Evolutionary conservation across 1,140 invertebrate genomes (phyloP).

Genomic region (Eriosoma lanigerum): DNA sequence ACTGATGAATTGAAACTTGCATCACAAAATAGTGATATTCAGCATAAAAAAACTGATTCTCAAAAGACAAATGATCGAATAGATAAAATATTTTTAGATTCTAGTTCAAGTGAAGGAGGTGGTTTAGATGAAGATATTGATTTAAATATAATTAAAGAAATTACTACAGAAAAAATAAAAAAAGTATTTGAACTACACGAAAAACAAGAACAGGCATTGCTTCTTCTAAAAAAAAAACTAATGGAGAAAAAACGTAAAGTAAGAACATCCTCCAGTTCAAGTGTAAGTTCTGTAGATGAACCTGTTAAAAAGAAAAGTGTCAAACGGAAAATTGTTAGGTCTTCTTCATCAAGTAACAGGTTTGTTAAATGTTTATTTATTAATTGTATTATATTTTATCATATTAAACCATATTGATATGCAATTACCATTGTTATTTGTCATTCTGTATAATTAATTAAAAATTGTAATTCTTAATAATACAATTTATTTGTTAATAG

Average conservation of each 20-base stretch:
- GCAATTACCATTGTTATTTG: too few relatives aligned
- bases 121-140: constrained; percentile 45
- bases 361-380: neutral
- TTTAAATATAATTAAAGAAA: constrained; percentile 50
- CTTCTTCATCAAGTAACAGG: constrained; percentile 37
- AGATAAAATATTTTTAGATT: constrained; percentile 33
- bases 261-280: constrained; percentile 33
- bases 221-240: constrained; percentile 44
- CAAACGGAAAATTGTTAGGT: constrained; percentile 6
- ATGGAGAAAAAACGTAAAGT: constrained; percentile 47
- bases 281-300: constrained; percentile 27
- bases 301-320: constrained; percentile 30
- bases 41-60: constrained; percentile 11
- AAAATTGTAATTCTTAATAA: too few relatives aligned
- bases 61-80: neutral
- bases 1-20: neutral
- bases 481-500: neutral
- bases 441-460: neutral
- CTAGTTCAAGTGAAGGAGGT: constrained; percentile 14
- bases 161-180: constrained; percentile 48
- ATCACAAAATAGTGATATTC: constrained; percentile 16
- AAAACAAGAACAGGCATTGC: constrained; percentile 47
- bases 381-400: too few relatives aligned
- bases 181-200: constrained; percentile 48
- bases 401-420: neutral